A percentile compares a stretch with the other conserved stretches of the same genome.
phyloP scores from a whole-genome alignment of 2,888 invertebrate genomes.

The Melinaea marsaeus region DNA sequence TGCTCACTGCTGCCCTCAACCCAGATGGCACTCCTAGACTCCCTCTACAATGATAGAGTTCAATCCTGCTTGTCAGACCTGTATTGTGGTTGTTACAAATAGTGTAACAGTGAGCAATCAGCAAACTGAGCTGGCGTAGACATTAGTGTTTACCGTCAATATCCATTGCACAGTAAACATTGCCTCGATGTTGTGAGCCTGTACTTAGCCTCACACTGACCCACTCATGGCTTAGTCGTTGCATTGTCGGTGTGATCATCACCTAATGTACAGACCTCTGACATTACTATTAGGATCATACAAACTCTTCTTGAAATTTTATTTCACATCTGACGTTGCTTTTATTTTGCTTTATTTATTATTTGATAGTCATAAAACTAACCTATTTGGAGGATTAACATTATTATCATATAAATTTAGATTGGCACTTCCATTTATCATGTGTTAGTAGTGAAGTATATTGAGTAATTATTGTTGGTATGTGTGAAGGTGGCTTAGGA shows the following conservation, averaged over 20 bases:
- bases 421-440: slow-evolving; percentile 57
- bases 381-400: slow-evolving; percentile 49
- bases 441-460: slow-evolving; percentile 30
- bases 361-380: slow-evolving; percentile 59
- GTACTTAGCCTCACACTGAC: slow-evolving; percentile 63
- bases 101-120: slow-evolving; percentile 36
- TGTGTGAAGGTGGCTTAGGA: slow-evolving; percentile 53
- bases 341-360: slow-evolving; percentile 52
- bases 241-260: slow-evolving; percentile 68
- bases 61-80: slow-evolving; percentile 7
- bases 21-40: slow-evolving; percentile 2
- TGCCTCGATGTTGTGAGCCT: slow-evolving; percentile 66
- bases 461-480: slow-evolving; percentile 28
- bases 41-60: slow-evolving; percentile 3
- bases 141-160: slow-evolving; percentile 47
- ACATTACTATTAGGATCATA: slow-evolving; percentile 57
- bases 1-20: slow-evolving; percentile 24
- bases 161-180: slow-evolving; percentile 61
- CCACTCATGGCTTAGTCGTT: slow-evolving; percentile 72
- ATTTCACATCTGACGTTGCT: slow-evolving; percentile 55
- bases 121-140: slow-evolving; percentile 52
- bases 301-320: slow-evolving; percentile 57
- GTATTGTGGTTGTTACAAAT: slow-evolving; percentile 3
- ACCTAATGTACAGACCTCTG: slow-evolving; percentile 52
- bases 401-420: slow-evolving; percentile 43